A percentile compares a stretch with the other conserved stretches of the same genome.
Evolutionary conservation across 2,888 invertebrate genomes (phyloP).

Genomic region (Lagria hirta): DNA sequence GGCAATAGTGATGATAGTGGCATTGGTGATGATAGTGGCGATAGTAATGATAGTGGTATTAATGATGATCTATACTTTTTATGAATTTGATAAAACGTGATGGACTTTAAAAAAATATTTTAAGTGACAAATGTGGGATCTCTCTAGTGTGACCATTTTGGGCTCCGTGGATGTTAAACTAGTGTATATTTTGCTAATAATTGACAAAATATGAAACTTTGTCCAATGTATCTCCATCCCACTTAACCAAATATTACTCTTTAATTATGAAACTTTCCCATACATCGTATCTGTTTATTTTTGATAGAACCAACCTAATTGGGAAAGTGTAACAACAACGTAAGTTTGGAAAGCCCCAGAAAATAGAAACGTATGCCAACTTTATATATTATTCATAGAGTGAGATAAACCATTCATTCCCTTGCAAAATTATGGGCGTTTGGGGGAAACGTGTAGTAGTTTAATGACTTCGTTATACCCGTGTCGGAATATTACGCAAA

Average conservation of each 20-base stretch:
- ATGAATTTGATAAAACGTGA: too few species aligned
- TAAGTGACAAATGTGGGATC: too few species aligned
- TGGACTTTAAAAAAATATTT: too few species aligned
- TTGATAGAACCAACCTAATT: slow-evolving; percentile 18
- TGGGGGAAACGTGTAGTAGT: slow-evolving; percentile 39
- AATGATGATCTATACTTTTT: too few species aligned
- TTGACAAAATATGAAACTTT: too few species aligned
- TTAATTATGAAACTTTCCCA: slow-evolving; percentile 17
- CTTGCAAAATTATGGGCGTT: slow-evolving; percentile 35
- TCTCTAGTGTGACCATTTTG: too few species aligned
- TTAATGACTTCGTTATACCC: slow-evolving; percentile 44
- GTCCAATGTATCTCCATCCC: too few species aligned
- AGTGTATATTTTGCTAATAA: too few species aligned
- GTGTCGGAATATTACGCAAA: slow-evolving; percentile 34
- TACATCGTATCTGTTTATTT: slow-evolving; percentile 18
- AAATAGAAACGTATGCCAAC: slow-evolving; percentile 25
- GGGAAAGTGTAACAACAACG: slow-evolving; percentile 10
- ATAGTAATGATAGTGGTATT: too few species aligned
- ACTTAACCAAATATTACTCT: slow-evolving; percentile 16
- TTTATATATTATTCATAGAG: slow-evolving; percentile 28
- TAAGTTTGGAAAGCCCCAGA: slow-evolving; percentile 18
- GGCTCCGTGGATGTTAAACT: too few species aligned
- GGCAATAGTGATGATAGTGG: too few species aligned
- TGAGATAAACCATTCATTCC: slow-evolving; percentile 27
- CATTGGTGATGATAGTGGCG: too few species aligned